Conservation (phyloP, 2,113 vertebrate genomes). For the Sturnus vulgaris region DNA sequence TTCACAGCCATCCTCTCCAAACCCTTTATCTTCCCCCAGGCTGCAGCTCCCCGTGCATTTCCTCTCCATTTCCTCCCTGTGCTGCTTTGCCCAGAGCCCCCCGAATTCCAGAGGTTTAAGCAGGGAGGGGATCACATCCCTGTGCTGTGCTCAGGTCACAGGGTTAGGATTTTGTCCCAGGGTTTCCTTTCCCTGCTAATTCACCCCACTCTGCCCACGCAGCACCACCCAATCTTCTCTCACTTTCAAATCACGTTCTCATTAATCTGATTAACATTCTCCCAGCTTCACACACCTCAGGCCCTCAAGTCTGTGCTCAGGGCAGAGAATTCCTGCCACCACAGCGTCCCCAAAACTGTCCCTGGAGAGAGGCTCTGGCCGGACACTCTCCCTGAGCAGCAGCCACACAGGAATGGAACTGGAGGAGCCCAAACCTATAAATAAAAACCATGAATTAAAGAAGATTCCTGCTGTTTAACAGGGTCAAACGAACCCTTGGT, state of each 20-base stretch:
- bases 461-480: not conserved
- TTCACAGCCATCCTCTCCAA: not conserved
- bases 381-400: not conserved
- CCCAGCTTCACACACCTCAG: not conserved
- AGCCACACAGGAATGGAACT: not conserved
- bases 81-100: not conserved
- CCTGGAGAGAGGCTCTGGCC: not conserved
- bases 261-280: not conserved
- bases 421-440: slow-evolving; percentile 10
- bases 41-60: not conserved
- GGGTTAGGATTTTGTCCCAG: not conserved
- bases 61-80: not conserved
- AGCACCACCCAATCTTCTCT: not conserved
- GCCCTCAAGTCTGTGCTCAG: not conserved
- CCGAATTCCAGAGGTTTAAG: not conserved
- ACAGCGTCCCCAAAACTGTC: not conserved
- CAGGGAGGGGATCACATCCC: not conserved
- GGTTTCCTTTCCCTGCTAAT: not conserved
- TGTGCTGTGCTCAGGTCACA: not conserved
- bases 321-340: not conserved
- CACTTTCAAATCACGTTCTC: not conserved
- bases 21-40: slow-evolving; percentile 15
- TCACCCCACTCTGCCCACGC: not conserved
- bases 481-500: slow-evolving; percentile 37
- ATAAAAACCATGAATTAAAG: slow-evolving; percentile 57